Evolutionary conservation across 2,797 vertebrate species (phyloP).

Genomic region (Tapirus indicus): DNA sequence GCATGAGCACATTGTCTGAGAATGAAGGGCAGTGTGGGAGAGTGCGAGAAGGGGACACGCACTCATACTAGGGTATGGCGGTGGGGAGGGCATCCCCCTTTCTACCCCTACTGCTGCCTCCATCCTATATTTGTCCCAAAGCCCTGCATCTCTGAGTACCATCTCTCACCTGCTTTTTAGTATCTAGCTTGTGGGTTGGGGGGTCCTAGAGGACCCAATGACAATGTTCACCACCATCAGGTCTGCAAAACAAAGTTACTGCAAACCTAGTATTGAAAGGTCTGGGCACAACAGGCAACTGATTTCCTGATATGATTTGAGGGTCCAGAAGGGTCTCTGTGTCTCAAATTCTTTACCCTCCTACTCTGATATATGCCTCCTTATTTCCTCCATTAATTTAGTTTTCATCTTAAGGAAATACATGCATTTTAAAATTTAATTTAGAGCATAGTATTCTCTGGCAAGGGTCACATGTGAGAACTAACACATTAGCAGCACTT

Average conservation of each 20-base stretch:
- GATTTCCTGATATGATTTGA: background rate
- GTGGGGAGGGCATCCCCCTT: no score
- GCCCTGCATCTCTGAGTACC: background rate
- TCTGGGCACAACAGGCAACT: background rate
- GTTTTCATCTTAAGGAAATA: background rate
- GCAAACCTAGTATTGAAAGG: background rate
- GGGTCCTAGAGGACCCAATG: background rate
- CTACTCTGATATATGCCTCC: no score
- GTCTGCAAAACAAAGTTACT: background rate
- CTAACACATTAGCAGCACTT: background rate
- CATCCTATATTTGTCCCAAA: background rate
- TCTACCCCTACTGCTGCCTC: background rate
- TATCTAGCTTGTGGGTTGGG: background rate
- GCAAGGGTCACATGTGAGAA: background rate
- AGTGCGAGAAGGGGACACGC: background rate
- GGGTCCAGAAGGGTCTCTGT: background rate
- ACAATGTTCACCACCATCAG: background rate
- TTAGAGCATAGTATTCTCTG: background rate
- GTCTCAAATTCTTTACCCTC: no score
- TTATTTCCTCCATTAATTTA: background rate
- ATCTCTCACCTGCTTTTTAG: background rate
- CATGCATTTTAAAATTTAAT: background rate
- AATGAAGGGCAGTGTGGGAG: background rate
- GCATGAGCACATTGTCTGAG: background rate
- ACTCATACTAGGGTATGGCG: rapidly evolving